A percentile compares a stretch with the other conserved stretches of the same genome.
phyloP scores from a whole-genome alignment of 1,140 invertebrate species.

The Lasioglossum baleicum region DNA sequence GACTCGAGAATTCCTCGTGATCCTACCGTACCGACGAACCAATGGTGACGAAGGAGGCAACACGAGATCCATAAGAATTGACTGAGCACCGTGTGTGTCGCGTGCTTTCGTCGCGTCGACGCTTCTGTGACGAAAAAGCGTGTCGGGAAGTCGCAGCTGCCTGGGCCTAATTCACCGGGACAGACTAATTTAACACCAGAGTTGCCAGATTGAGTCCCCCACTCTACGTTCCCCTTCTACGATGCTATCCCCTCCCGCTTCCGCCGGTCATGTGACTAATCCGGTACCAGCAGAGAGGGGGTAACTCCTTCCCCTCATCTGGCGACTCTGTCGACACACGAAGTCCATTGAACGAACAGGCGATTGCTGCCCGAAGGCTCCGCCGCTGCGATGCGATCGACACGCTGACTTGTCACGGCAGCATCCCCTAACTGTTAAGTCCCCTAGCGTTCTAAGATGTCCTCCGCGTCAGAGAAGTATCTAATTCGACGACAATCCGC shows the following conservation, averaged over 20 bases:
- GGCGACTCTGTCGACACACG: too few relatives aligned
- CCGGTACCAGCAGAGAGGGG: too few relatives aligned
- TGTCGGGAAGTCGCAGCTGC: constrained; percentile 63
- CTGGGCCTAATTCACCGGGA: constrained; percentile 57
- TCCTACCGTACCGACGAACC: background rate
- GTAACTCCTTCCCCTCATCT: too few relatives aligned
- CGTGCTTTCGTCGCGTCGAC: constrained; percentile 40
- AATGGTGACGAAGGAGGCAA: background rate
- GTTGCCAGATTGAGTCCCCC: too few relatives aligned
- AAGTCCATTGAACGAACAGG: too few relatives aligned
- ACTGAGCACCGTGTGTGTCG: constrained; percentile 44
- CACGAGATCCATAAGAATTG: constrained; percentile 29
- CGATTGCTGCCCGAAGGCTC: constrained; percentile 48
- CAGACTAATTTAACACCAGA: background rate
- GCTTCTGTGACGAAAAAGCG: constrained; percentile 75
- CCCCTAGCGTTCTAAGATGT: constrained; percentile 54
- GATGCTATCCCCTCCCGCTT: too few relatives aligned
- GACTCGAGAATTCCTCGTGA: background rate
- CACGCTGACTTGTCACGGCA: constrained; percentile 73
- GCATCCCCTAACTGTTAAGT: constrained; percentile 62
- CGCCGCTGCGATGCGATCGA: constrained; percentile 69
- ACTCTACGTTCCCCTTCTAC: too few relatives aligned
- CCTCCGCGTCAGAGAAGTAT: constrained; percentile 62
- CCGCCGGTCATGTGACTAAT: too few relatives aligned
- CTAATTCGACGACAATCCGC: constrained; percentile 67